Base-by-base conservation (phyloP, 2,797 vertebrate species). In the Thunnus albacares region DNA sequence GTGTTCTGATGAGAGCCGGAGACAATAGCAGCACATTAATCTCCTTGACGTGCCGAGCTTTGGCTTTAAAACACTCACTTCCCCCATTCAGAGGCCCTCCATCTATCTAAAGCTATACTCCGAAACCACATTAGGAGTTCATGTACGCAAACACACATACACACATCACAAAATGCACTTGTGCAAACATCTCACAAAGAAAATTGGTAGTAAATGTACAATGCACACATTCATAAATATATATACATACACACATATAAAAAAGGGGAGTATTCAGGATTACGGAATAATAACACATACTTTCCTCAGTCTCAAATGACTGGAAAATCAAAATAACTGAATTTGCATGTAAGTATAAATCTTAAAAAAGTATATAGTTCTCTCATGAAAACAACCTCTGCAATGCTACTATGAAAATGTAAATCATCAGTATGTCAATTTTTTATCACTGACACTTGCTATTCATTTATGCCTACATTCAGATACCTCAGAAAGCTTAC, bases 11-110 rank as follows among this genome's bases (percentile, higher is more conserved):
- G 94, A 94, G 93, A 93, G 91, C 87, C 38, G 52, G 89, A 95
- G 93, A 95, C 95, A 96, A 95, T 95, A 91, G 94, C 83, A 41
- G 84, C 82, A 69, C 94, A 96, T 96, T 94, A 95, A 95, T 95
- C 94, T 95, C 93, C 83, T 89, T 95, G 94, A 94, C 92, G 75
- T 86, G 79, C 87, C 71, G 68, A 90, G 90, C 87, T 77, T 73
- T 72, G 84, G 81, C 87, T 93, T 90, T 87, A 90, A 91, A 93
- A 92, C 81, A 87, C 86, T 85, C 81, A 60, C 83, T 61, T 18
- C 73, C 80, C 68, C 83, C 72, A 78, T 88, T 83, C 84, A 43
- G 75, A 63, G 75, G 59, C 75, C 77, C 81, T 79, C 74, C 84
- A 88, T 88, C 84, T 81, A 79, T 88, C 84, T 79, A 33, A 75